Conservation (phyloP, 2,888 invertebrate genomes). For the Autographa gamma region DNA sequence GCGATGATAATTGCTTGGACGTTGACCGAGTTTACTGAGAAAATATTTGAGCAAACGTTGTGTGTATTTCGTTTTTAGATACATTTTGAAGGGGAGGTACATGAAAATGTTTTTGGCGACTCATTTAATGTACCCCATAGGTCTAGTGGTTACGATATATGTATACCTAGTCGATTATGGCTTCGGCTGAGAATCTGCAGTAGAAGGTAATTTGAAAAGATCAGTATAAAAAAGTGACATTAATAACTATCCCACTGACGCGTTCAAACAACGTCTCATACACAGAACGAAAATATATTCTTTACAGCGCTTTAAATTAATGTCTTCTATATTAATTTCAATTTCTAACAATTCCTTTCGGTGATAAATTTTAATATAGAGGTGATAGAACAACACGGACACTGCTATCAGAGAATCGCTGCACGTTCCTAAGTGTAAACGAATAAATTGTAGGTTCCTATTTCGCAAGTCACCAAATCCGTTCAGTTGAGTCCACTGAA, state of each 20-base stretch:
- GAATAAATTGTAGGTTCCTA: constrained; percentile 59
- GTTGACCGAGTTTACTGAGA: constrained; percentile 20
- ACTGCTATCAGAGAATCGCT: constrained; percentile 41
- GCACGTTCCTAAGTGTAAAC: constrained; percentile 59
- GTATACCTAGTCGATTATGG: too few relatives aligned
- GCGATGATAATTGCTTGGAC: constrained; percentile 9
- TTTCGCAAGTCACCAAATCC: constrained; percentile 59
- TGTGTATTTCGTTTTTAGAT: not conserved
- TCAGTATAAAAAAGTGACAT: too few relatives aligned
- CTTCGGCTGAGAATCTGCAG: too few relatives aligned
- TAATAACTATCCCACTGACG: too few relatives aligned
- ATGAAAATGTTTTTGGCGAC: not conserved
- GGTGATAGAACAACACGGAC: constrained; percentile 22
- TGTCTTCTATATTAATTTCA: constrained; percentile 42
- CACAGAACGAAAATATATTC: not conserved
- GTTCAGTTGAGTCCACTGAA: constrained; percentile 25
- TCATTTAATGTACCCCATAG: too few relatives aligned
- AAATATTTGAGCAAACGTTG: constrained; percentile 3
- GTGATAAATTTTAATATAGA: constrained; percentile 54
- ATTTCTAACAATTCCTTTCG: constrained; percentile 43
- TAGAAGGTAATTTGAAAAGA: too few relatives aligned
- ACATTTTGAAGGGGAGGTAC: not conserved
- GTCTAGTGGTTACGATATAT: too few relatives aligned
- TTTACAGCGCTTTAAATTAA: constrained; percentile 10
- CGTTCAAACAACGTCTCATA: not conserved